These are phyloP conservation scores for Escarpia spicata DNA, from an alignment of 2,888 invertebrate species.

Conservation along the genomic window DNA sequence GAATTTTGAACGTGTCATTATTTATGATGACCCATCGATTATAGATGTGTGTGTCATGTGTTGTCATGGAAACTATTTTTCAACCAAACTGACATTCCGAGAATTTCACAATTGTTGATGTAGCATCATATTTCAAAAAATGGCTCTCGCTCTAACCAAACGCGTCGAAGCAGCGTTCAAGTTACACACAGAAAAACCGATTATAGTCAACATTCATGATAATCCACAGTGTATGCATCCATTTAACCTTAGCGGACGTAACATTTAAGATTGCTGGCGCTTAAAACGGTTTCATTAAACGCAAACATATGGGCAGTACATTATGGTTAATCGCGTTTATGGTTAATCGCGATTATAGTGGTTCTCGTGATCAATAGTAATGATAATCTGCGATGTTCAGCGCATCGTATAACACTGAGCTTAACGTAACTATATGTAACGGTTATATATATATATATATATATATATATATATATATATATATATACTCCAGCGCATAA, in stretches of 20 bases:
- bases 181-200: neutral
- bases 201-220: neutral
- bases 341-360: no score
- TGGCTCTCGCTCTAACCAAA: neutral
- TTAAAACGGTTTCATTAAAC: no score
- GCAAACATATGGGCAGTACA: no score
- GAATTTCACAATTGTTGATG: neutral
- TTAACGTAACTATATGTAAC: neutral
- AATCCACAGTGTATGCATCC: no score
- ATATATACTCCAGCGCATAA: neutral
- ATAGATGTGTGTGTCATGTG: neutral
- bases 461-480: neutral
- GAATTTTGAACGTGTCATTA: neutral
- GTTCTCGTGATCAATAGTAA: no score
- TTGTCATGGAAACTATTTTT: neutral
- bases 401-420: neutral
- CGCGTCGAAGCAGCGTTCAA: neutral
- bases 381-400: no score
- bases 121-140: neutral
- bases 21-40: neutral
- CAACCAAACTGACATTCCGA: neutral
- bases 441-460: neutral
- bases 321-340: no score
- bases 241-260: no score
- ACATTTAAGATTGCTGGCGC: no score